Percentiles rank a stretch among this genome's conserved stretches.
Evolutionary conservation across 2,888 invertebrate genomes (phyloP).

Genomic region (Rhorus exstirpatorius): DNA sequence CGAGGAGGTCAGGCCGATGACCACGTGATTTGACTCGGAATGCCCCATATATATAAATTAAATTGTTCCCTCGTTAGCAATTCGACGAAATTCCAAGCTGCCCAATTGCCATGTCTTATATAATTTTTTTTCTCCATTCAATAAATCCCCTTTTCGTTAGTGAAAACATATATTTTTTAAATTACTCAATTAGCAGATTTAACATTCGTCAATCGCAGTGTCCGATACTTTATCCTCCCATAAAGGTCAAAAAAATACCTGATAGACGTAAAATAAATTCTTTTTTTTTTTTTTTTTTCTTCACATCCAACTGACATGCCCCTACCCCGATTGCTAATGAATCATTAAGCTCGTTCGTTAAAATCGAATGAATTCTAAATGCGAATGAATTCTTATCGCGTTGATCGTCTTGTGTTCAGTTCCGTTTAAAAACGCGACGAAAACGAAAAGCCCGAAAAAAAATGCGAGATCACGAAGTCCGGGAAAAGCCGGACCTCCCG

Average conservation of each 20-base stretch:
- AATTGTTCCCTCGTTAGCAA: too few species aligned
- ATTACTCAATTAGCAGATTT: not conserved
- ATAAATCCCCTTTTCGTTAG: not conserved
- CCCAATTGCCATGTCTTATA: too few species aligned
- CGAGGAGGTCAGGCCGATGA: too few species aligned
- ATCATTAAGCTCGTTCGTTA: not conserved
- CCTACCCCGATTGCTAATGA: not conserved
- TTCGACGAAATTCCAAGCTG: too few species aligned
- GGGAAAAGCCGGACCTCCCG: conserved; percentile 30
- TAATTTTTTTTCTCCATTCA: too few species aligned
- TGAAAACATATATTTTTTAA: not conserved
- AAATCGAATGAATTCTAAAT: not conserved
- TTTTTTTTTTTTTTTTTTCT: not conserved
- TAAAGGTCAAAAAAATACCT: not conserved
- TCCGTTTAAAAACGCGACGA: conserved; percentile 72
- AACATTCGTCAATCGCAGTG: not conserved
- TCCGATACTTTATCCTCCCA: not conserved
- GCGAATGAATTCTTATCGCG: conserved; percentile 13
- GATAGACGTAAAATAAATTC: not conserved
- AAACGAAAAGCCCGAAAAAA: conserved; percentile 65
- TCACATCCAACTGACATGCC: not conserved
- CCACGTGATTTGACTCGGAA: too few species aligned
- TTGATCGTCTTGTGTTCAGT: conserved; percentile 67
- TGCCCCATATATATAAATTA: too few species aligned
- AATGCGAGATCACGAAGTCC: conserved; percentile 52